phyloP scores from a whole-genome alignment of 2,797 vertebrate genomes.

The Thalassophryne amazonica region DNA sequence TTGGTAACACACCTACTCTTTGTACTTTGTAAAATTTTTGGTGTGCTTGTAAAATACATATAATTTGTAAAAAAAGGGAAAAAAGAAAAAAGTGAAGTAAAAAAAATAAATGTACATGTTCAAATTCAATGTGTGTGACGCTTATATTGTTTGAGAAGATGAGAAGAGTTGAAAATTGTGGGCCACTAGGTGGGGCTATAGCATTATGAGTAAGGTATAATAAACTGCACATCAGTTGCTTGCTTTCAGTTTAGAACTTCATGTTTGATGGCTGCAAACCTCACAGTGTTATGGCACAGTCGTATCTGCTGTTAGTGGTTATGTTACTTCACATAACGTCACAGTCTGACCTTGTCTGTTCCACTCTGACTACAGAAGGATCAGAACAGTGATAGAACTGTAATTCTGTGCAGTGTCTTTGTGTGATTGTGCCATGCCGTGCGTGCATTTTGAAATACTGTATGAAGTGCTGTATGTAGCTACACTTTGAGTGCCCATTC shows the following conservation, averaged over 20 bases:
- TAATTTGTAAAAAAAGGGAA: neutral
- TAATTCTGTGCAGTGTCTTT: constrained; percentile 17
- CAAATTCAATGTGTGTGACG: constrained; percentile 11
- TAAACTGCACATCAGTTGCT: too few species aligned
- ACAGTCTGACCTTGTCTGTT: neutral
- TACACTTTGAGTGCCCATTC: constrained; percentile 20
- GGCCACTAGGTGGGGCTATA: constrained; percentile 49
- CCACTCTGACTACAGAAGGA: neutral
- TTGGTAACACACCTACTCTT: constrained; percentile 26
- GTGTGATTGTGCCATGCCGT: too few species aligned
- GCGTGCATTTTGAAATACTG: constrained; percentile 19
- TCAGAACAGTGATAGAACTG: constrained; percentile 1
- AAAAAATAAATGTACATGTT: constrained; percentile 64
- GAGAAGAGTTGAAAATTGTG: neutral
- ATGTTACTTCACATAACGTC: neutral
- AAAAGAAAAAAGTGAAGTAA: constrained; percentile 35
- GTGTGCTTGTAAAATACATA: constrained; percentile 47
- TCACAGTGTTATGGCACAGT: constrained; percentile 12
- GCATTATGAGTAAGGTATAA: constrained; percentile 5
- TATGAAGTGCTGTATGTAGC: constrained; percentile 1
- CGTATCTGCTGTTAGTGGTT: constrained; percentile 10
- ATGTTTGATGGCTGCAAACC: constrained; percentile 4
- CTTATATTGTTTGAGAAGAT: constrained; percentile 12
- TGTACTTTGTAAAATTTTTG: constrained; percentile 50
- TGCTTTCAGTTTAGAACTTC: neutral